A percentile compares a stretch with the other conserved stretches of the same genome.
phyloP scores from a whole-genome alignment of 2,888 invertebrate species.

The Arctia plantaginis region DNA sequence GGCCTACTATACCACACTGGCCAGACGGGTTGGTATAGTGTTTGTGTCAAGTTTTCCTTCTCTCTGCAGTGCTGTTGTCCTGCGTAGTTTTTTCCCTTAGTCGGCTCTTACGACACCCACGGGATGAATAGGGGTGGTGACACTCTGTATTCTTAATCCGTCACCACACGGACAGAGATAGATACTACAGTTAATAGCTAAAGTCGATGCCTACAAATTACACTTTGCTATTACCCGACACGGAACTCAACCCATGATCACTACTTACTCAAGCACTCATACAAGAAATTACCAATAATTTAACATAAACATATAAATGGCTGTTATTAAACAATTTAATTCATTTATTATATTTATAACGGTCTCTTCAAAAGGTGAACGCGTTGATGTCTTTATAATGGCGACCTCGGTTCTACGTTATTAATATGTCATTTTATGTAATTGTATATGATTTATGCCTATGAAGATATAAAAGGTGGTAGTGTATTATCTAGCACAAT shows the following conservation, averaged over 20 bases:
- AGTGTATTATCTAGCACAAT: neutral
- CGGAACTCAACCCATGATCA: neutral
- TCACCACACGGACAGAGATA: no score
- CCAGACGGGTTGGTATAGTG: no score
- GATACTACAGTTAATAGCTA: no score
- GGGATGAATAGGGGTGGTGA: no score
- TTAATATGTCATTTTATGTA: conserved; percentile 34
- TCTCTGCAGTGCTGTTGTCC: no score
- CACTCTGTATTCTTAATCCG: no score
- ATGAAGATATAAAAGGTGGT: neutral
- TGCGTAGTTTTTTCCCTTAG: no score
- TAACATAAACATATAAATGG: neutral
- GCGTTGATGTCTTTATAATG: conserved; percentile 68
- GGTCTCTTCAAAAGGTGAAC: conserved; percentile 30
- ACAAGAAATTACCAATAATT: neutral
- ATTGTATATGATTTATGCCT: conserved; percentile 17
- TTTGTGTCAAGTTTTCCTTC: no score
- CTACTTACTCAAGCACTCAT: neutral
- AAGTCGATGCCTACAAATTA: neutral
- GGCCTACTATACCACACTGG: no score
- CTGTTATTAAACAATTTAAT: conserved; percentile 9
- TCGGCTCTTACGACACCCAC: no score
- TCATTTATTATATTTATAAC: conserved; percentile 19
- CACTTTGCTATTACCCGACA: neutral
- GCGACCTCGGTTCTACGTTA: conserved; percentile 24